Evolutionary conservation across 1,140 invertebrate genomes (phyloP), one percentile per base, ranked within the genome.

Genomic region (Drosophila arizonae): DNA sequence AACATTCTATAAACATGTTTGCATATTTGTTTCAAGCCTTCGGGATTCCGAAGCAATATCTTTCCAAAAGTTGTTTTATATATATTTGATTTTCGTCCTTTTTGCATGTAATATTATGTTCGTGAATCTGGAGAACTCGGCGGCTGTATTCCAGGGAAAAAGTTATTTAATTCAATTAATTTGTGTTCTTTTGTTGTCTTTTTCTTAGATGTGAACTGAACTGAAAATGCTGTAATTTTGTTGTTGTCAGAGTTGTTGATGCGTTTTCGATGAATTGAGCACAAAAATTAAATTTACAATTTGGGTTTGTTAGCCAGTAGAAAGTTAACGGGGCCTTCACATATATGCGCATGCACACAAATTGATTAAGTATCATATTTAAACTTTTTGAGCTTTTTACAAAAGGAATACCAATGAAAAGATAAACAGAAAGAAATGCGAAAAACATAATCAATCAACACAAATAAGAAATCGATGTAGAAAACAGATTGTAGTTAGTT

Each of bases 301-400:
- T 39, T 39, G 10, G 3, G n/a, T 2, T 65, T 43, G 13, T 43
- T n/a, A 43, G 13, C n/a, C 13, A 46, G 9, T 6, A 68, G 6
- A 62, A 50, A 4, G 28, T 33, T 13, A 46, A 30, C n/a, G 33
- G 30, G n/a, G 50, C 55, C 54, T 55, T 39, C 36, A 39, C 33
- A 56, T 17, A 68, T 50, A 76, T 28, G 61, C 39, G 57, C 52
- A 64, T 77, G 55, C 65, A 71, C 54, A 77, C 67, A 61, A 63
- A 17, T 46, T 9, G 17, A 45, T 64, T 45, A 61, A 67, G 64
- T 17, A 62, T 54, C 56, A 48, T 58, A 41, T 60, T 72, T 57
- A 17, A 6, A 21, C 51, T 61, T 46, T 65, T 62, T 28, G 11
- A 57, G 21, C 33, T 46, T 50, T 56, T 54, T 36, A 26, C 57